phyloP scores from a whole-genome alignment of 2,888 invertebrate genomes.

The Aphidius colemani region DNA sequence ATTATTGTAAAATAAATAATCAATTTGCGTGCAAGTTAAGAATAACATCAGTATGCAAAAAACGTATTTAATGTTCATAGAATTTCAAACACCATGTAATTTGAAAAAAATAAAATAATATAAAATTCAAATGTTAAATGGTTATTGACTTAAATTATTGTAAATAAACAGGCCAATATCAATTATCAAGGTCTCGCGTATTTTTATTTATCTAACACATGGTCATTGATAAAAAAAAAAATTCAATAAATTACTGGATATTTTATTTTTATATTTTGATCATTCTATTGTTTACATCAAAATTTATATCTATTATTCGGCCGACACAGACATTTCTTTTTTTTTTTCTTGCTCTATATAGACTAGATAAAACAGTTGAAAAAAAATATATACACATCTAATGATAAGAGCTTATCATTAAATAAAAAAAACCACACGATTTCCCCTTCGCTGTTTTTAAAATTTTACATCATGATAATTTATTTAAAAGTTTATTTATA shows the following conservation, averaged over 20 bases:
- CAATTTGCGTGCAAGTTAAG: too few species aligned
- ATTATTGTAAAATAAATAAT: too few species aligned
- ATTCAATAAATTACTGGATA: neutral
- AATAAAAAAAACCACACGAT: neutral
- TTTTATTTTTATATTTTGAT: neutral
- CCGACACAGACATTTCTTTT: too few species aligned
- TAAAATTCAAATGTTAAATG: slow-evolving; percentile 45
- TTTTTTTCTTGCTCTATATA: too few species aligned
- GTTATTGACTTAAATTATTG: slow-evolving; percentile 52
- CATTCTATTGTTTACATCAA: neutral
- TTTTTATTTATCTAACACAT: slow-evolving; percentile 34
- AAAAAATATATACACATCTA: too few species aligned
- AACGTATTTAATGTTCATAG: neutral
- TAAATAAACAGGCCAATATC: slow-evolving; percentile 54
- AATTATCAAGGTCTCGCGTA: slow-evolving; percentile 50
- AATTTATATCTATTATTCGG: neutral
- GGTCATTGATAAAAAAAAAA: neutral
- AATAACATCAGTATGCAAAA: too few species aligned
- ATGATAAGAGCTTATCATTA: too few species aligned
- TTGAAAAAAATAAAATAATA: too few species aligned
- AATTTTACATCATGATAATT: too few species aligned
- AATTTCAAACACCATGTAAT: slow-evolving; percentile 19
- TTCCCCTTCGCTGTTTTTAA: too few species aligned
- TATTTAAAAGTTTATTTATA: too few species aligned
- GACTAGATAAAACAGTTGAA: too few species aligned